phyloP scores from a whole-genome alignment of 2,888 invertebrate genomes.

The Sycophila texana region DNA sequence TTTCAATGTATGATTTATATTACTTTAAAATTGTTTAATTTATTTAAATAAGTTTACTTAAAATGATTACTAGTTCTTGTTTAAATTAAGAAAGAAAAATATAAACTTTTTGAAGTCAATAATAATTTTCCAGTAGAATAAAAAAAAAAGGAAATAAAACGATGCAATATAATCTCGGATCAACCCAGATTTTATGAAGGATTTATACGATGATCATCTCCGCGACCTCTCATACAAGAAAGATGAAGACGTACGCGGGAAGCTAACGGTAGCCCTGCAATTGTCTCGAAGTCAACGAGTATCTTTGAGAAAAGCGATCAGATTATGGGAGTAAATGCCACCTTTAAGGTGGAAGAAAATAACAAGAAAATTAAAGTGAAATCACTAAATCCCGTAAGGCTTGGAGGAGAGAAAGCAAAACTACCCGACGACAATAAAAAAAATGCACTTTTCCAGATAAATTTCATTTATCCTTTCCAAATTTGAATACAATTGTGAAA shows the following conservation, averaged over 20 bases:
- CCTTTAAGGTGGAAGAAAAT: slow-evolving; percentile 28
- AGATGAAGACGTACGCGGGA: slow-evolving; percentile 45
- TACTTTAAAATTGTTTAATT: too few relatives aligned
- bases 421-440: too few relatives aligned
- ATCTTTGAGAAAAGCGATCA: slow-evolving; percentile 47
- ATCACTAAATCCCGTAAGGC: slow-evolving; percentile 20
- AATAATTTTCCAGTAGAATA: too few relatives aligned
- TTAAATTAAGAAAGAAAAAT: too few relatives aligned
- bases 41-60: too few relatives aligned
- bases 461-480: background rate
- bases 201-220: background rate
- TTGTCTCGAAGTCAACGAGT: slow-evolving; percentile 58
- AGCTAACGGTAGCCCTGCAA: slow-evolving; percentile 59
- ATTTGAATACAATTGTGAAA: too few relatives aligned
- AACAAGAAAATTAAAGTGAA: slow-evolving; percentile 36
- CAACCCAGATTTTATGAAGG: background rate
- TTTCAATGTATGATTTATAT: too few relatives aligned
- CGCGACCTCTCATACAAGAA: background rate
- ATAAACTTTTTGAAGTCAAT: too few relatives aligned
- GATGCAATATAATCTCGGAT: too few relatives aligned
- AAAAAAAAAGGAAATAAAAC: too few relatives aligned
- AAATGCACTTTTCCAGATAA: background rate
- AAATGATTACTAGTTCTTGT: too few relatives aligned
- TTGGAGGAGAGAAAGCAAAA: background rate
- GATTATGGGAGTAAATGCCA: slow-evolving; percentile 35